A percentile compares a stretch with the other conserved stretches of the same genome.
phyloP scores from a whole-genome alignment of 2,797 vertebrate genomes.

The Acipenser ruthenus region DNA sequence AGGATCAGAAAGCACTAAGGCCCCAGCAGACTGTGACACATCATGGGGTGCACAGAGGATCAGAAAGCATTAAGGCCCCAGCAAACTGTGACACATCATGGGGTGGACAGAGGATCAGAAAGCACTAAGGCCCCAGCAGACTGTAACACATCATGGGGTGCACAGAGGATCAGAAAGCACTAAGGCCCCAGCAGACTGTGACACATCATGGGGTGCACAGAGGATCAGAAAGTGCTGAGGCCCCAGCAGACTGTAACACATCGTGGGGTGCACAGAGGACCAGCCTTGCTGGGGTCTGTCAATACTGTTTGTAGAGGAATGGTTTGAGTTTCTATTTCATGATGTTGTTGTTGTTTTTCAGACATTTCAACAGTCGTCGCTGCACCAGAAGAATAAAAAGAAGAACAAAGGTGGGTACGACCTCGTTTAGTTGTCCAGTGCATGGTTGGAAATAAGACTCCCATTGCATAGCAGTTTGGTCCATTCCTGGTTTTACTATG shows the following conservation, averaged over 20 bases:
- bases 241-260: too few relatives aligned
- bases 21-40: too few relatives aligned
- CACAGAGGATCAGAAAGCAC: background rate
- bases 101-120: background rate
- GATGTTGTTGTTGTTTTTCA: slow-evolving; percentile 45
- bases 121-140: too few relatives aligned
- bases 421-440: too few relatives aligned
- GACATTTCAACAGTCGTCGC: slow-evolving; percentile 95
- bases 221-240: background rate
- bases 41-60: background rate
- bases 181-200: too few relatives aligned
- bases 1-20: background rate
- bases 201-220: background rate
- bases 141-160: too few relatives aligned
- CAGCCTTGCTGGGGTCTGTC: slow-evolving; percentile 1
- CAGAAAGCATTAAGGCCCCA: background rate
- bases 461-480: too few relatives aligned
- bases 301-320: slow-evolving; percentile 6
- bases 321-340: slow-evolving; percentile 15
- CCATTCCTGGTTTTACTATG: too few relatives aligned
- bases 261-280: background rate
- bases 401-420: slow-evolving; percentile 81
- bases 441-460: too few relatives aligned
- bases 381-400: slow-evolving; percentile 91
- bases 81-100: too few relatives aligned